Conservation (phyloP, 2,797 vertebrate genomes). For the Propithecus perrieri region DNA sequence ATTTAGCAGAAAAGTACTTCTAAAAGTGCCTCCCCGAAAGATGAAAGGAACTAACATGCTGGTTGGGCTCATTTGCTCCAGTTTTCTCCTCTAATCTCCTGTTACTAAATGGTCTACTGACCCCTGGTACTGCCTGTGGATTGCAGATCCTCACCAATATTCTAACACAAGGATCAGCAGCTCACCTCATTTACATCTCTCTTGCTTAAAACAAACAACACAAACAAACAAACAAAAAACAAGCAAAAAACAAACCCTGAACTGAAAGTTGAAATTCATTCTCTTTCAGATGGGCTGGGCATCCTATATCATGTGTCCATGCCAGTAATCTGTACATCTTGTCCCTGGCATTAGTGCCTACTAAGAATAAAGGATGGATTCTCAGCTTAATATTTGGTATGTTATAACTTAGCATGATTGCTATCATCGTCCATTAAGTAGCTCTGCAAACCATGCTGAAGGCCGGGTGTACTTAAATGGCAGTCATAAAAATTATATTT, state of each 20-base stretch:
- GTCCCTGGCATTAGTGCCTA: neutral
- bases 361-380: slow-evolving; percentile 10
- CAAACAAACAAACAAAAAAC: neutral
- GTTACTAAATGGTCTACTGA: neutral
- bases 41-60: neutral
- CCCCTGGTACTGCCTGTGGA: neutral
- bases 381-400: neutral
- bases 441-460: neutral
- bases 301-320: neutral
- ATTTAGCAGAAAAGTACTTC: neutral
- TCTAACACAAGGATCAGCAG: neutral
- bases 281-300: neutral
- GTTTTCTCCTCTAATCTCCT: slow-evolving; percentile 6
- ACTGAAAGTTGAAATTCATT: slow-evolving; percentile 26
- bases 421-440: neutral
- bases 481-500: slow-evolving; percentile 37
- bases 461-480: neutral
- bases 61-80: neutral
- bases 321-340: neutral
- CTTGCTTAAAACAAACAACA: neutral
- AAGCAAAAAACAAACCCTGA: neutral
- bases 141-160: neutral
- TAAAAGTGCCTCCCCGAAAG: slow-evolving; percentile 1
- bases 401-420: neutral
- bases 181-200: neutral